Conservation (phyloP, 64 coral and sea anemone species). For the Stichodactyla helianthus region DNA sequence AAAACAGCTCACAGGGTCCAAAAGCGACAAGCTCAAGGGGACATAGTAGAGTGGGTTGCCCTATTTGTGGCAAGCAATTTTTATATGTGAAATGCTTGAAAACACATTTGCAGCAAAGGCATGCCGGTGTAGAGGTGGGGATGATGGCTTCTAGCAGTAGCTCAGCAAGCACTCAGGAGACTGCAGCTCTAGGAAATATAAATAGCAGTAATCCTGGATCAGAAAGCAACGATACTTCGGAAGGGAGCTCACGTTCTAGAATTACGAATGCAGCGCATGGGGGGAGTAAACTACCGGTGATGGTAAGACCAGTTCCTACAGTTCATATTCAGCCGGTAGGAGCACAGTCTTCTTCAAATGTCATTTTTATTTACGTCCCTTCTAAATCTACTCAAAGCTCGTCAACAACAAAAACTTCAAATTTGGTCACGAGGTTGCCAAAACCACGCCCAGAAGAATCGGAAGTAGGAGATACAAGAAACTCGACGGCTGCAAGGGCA, state of each 20-base stretch:
- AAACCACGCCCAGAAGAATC: background rate
- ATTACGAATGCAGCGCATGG: background rate
- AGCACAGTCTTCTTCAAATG: background rate
- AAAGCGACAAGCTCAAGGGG: background rate
- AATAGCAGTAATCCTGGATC: no score
- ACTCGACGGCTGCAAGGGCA: background rate
- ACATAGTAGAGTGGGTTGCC: background rate
- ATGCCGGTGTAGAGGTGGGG: background rate
- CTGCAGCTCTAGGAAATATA: background rate
- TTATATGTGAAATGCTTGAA: background rate
- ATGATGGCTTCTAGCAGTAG: background rate
- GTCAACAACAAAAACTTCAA: background rate
- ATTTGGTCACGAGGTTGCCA: background rate
- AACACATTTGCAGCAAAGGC: conserved; percentile 7
- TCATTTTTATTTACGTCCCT: background rate
- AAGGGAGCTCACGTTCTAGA: background rate
- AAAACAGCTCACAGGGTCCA: background rate
- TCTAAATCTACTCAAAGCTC: background rate
- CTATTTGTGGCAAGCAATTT: conserved; percentile 12
- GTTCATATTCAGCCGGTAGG: background rate
- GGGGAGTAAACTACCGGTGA: no score
- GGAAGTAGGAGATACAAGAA: background rate
- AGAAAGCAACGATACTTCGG: no score
- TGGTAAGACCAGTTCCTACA: background rate
- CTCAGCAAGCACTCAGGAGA: background rate